phyloP scores from a whole-genome alignment of 2,113 vertebrate species.

The Ammodytes marinus region DNA sequence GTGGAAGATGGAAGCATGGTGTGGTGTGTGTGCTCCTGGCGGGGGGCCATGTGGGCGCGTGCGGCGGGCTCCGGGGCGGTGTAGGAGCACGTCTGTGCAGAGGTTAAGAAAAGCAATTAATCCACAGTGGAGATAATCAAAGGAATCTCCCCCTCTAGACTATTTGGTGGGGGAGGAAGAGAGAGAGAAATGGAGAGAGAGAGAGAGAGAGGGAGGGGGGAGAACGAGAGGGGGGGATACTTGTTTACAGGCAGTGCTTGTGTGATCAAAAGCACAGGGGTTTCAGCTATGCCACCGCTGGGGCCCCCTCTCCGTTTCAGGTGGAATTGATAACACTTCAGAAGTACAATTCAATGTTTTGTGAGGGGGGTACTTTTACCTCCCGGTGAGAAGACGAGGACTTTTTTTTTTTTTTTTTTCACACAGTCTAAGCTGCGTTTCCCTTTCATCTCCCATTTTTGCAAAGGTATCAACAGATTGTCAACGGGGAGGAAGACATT shows the following conservation, averaged over 20 bases:
- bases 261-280: slow-evolving; percentile 72
- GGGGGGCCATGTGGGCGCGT: slow-evolving; percentile 71
- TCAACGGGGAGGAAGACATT: slow-evolving; percentile 71
- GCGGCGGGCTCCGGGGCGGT: slow-evolving; percentile 70
- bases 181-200: slow-evolving; percentile 29
- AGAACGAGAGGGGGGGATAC: slow-evolving; percentile 67
- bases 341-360: slow-evolving; percentile 77
- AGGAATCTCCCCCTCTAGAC: slow-evolving; percentile 80
- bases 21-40: slow-evolving; percentile 70
- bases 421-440: slow-evolving; percentile 66
- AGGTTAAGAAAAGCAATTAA: slow-evolving; percentile 86
- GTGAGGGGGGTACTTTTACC: slow-evolving; percentile 75
- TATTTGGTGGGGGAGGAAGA: slow-evolving; percentile 61
- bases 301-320: slow-evolving; percentile 70
- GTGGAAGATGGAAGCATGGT: slow-evolving; percentile 54
- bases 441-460: slow-evolving; percentile 80
- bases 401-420: slow-evolving; percentile 46
- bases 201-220: slow-evolving; percentile 63
- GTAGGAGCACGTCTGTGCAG: slow-evolving; percentile 76
- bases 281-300: slow-evolving; percentile 61
- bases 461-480: slow-evolving; percentile 77
- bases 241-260: slow-evolving; percentile 77
- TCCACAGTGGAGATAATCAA: slow-evolving; percentile 82
- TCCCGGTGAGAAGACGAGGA: slow-evolving; percentile 73
- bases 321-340: slow-evolving; percentile 79